A percentile compares a stretch with the other conserved stretches of the same genome.
Evolutionary conservation across 1,140 invertebrate species (phyloP).

Genomic region (Sitobion miscanthi): DNA sequence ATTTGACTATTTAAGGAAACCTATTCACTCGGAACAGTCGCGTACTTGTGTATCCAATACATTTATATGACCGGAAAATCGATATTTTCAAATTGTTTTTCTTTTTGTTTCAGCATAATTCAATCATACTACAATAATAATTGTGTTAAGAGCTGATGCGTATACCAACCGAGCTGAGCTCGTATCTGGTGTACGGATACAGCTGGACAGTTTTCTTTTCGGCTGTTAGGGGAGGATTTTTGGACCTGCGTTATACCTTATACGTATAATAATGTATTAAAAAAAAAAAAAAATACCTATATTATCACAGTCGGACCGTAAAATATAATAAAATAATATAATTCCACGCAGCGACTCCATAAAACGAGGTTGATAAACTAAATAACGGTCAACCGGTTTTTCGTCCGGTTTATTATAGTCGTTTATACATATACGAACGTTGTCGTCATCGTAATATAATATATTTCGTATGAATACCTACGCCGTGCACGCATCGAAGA

Average conservation of each 20-base stretch:
- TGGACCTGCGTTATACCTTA: neutral
- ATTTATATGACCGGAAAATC: neutral
- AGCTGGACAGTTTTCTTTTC: neutral
- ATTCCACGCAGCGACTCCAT: neutral
- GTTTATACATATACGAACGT: neutral
- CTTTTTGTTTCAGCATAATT: too few species aligned
- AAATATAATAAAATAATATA: neutral
- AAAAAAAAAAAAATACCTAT: neutral
- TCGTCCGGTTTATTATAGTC: neutral
- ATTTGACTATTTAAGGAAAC: neutral
- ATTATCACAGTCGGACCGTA: neutral
- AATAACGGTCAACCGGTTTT: conserved; percentile 16
- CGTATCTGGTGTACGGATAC: too few species aligned
- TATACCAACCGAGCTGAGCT: too few species aligned
- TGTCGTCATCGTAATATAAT: neutral
- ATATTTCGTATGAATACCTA: neutral
- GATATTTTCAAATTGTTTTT: too few species aligned
- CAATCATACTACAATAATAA: too few species aligned
- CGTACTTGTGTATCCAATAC: too few species aligned
- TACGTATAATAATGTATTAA: neutral
- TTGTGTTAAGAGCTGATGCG: too few species aligned
- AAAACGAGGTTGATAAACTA: conserved; percentile 28
- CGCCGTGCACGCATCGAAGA: neutral
- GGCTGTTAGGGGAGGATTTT: neutral
- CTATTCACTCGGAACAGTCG: neutral